Evolutionary conservation across 1,140 invertebrate species (phyloP).

Genomic region (Drosophila mauritiana): DNA sequence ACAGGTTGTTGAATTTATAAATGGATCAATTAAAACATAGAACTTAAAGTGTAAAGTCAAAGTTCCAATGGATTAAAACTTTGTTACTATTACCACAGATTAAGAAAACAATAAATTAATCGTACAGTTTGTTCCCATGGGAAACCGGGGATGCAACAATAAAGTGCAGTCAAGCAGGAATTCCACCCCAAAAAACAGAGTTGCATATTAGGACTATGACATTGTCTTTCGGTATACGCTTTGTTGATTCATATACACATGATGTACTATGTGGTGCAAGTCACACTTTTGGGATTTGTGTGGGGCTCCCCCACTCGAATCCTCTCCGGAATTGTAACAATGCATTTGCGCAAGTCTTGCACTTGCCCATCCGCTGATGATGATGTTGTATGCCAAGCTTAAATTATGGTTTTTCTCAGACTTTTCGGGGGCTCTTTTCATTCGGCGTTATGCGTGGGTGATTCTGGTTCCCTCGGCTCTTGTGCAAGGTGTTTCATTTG

Average conservation of each 20-base stretch:
- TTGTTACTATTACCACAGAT: too few relatives aligned
- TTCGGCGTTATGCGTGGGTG: slow-evolving; percentile 64
- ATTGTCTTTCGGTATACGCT: slow-evolving; percentile 46
- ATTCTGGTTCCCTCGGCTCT: slow-evolving; percentile 25
- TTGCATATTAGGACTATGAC: background rate
- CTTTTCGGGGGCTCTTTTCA: slow-evolving; percentile 7
- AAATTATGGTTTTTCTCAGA: slow-evolving; percentile 77
- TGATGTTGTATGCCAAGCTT: slow-evolving; percentile 20
- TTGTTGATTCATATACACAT: slow-evolving; percentile 55
- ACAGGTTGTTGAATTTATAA: background rate
- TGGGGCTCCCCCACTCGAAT: background rate
- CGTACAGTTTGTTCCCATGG: background rate
- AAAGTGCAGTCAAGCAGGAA: background rate
- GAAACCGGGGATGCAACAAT: background rate
- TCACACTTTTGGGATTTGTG: slow-evolving; percentile 51
- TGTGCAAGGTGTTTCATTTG: slow-evolving; percentile 47
- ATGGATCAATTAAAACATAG: background rate
- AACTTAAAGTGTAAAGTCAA: background rate
- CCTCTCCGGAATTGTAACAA: slow-evolving; percentile 30
- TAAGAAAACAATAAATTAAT: background rate
- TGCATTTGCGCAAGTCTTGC: slow-evolving; percentile 41
- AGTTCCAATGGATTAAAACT: background rate
- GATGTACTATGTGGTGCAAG: slow-evolving; percentile 39
- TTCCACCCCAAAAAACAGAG: slow-evolving; percentile 4
- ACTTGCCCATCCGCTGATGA: slow-evolving; percentile 7